Conservation (phyloP, 2,797 vertebrate species). For the Manis crassicaudata region DNA sequence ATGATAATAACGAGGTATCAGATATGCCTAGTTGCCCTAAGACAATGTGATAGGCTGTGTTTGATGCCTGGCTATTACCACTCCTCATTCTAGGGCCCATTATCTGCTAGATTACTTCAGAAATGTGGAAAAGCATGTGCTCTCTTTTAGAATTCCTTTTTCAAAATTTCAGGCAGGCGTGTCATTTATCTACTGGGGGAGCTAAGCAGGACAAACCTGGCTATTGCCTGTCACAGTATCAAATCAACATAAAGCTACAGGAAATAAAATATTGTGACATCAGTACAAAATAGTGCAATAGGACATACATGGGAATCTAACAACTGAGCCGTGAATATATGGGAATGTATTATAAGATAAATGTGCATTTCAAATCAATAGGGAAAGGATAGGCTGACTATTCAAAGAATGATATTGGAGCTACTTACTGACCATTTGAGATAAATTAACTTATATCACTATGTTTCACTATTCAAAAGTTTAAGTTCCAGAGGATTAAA, state of each 20-base stretch:
- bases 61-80: not conserved
- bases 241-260: not conserved
- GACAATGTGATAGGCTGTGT: not conserved
- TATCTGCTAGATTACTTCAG: not conserved
- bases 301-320: not conserved
- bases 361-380: not conserved
- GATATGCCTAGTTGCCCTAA: not conserved
- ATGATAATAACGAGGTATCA: slow-evolving; percentile 11
- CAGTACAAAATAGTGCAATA: not conserved
- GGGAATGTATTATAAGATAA: not conserved
- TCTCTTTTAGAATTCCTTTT: not conserved
- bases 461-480: slow-evolving; percentile 44
- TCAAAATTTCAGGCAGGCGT: not conserved
- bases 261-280: not conserved
- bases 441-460: not conserved
- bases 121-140: not conserved
- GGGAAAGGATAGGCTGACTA: not conserved
- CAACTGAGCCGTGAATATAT: not conserved
- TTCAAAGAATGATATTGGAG: not conserved
- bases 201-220: not conserved
- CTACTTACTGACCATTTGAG: not conserved
- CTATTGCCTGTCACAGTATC: not conserved
- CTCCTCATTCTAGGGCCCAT: not conserved
- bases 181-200: not conserved
- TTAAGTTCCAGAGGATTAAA: not conserved